These are phyloP conservation scores for Catostylus mosaicus DNA, from an alignment of 30 jellyfish, hydroid and myxozoan species.

Conservation along the genomic window DNA sequence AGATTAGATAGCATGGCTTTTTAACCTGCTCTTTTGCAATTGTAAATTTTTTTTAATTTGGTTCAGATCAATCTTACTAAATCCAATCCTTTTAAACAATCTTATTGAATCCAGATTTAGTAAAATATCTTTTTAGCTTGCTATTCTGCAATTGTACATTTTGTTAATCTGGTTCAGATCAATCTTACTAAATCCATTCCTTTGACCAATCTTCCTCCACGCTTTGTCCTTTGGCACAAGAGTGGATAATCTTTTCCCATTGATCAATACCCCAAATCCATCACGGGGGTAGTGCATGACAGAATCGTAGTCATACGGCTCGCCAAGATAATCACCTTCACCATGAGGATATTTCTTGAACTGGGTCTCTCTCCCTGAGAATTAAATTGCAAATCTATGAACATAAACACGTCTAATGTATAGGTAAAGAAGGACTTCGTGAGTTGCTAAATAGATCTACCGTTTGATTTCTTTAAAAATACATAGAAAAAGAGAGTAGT, in stretches of 20 bases:
- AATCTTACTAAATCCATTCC: constrained; percentile 40
- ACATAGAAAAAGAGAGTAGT: too few relatives aligned
- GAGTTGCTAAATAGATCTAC: too few relatives aligned
- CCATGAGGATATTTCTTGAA: constrained; percentile 64
- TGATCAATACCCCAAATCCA: constrained; percentile 18
- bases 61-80: too few relatives aligned
- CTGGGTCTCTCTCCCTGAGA: constrained; percentile 40
- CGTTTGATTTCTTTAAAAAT: too few relatives aligned
- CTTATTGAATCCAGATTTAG: too few relatives aligned
- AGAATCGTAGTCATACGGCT: constrained; percentile 66
- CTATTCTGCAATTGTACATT: constrained; percentile 1
- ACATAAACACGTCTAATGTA: too few relatives aligned
- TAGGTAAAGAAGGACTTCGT: too few relatives aligned
- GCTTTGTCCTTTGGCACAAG: constrained; percentile 49
- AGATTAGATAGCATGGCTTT: too few relatives aligned
- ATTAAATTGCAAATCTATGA: too few relatives aligned
- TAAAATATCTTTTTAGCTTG: neutral
- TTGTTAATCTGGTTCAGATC: constrained; percentile 56
- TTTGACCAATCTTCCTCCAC: constrained; percentile 59
- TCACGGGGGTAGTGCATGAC: constrained; percentile 66
- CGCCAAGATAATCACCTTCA: constrained; percentile 62
- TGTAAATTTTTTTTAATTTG: too few relatives aligned
- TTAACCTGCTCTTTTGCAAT: too few relatives aligned
- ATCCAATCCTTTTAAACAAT: too few relatives aligned
- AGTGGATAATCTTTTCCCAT: constrained; percentile 26